Evolutionary conservation across 1,140 invertebrate species (phyloP), one percentile per base, ranked within the genome.

Genomic region (Microplitis mediator): DNA sequence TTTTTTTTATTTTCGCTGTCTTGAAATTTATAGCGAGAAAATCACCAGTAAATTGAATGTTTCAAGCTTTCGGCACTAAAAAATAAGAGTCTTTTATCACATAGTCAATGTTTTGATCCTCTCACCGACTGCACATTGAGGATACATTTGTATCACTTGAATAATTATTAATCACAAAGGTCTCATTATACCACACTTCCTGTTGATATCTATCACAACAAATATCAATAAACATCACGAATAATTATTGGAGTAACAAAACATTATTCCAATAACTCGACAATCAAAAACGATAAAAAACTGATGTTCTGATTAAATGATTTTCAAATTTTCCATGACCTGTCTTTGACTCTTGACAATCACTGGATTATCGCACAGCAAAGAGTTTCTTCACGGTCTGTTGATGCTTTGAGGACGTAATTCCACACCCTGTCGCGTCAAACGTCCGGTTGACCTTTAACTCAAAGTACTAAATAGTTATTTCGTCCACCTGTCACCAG

Each of bases 361-460:
- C 54, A 69, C 67, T 68, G 66, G 13, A 70, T 54, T 61, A 64
- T 50, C 56, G 36, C 60, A 71, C 50, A 6, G 58, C 14, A 62
- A 62, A 35, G 31, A 13, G 9, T 35, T n/a, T 61, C 35, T 70
- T 70, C 39, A 70, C 36, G 68, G 36, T 70, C 58, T 36, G 58
- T 32, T 50, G 58, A 16, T 4, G 23, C 39, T 31, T 39, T 58
- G 68, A 61, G 68, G 68, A 70, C 58, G 58, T 50, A 1, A 23
- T 6, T 56, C 52, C 66, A 68, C 66, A 68, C 66, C 66, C 66
- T 68, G 66, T 68, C 66, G 66, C 66, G 66, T 52, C 66, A 52
- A 56, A 23, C 39, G 39, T 45, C 67, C 67, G 50, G 54, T 16
- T 36, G 56, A 51, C 32, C 54, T 68, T 56, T 58, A n/a, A 11